Evolutionary conservation across 2,797 vertebrate genomes (phyloP), one percentile per base, ranked within the genome.

Genomic region (Cossypha niveicapilla): DNA sequence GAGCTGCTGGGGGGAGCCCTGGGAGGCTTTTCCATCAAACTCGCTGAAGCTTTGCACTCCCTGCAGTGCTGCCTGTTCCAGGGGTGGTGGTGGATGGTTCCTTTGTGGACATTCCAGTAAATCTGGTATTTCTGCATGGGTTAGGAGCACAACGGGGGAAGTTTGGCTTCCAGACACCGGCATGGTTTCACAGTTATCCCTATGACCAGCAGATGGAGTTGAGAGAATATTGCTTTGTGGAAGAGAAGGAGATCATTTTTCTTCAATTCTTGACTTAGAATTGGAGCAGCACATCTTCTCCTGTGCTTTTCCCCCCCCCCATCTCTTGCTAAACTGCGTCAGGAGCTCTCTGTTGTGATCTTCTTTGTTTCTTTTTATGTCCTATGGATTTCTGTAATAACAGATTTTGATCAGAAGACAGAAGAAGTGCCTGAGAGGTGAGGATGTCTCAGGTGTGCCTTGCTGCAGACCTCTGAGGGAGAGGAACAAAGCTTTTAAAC

Each of bases 151-250:
- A 15, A 2, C 8, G 27, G 53, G 50, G 76, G 51, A 86, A 73
- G 66, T 78, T 86, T 70, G 45, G 58, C 82, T 95, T 92, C 57
- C 50, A 67, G 62, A 24, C 67, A 24, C 34, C 37, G 56, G 47
- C 53, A 19, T 83, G 74, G 39, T 86, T 90, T 86, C 90, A 93
- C 80, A 92, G 41, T 93, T 94, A 96, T 32, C 66, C 73, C 78
- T 72, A 7, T 76, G 83, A 76, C 95, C 96, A 96, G 95, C 95
- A 96, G 96, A 93, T 96, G 96, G 96, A 96, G 96, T 95, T 88
- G 81, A 93, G 73, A 95, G 95, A 94, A 82, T 96, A 51, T 86
- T 63, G 37, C 74, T 96, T 95, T 90, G 63, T 63, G 47, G 71
- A 84, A 61, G 70, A 0, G 0, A 50, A 86, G 44, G 57, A 76